These are phyloP conservation scores for Drosophila barbarae DNA, from an alignment of 2,888 invertebrate genomes.

Conservation along the genomic window DNA sequence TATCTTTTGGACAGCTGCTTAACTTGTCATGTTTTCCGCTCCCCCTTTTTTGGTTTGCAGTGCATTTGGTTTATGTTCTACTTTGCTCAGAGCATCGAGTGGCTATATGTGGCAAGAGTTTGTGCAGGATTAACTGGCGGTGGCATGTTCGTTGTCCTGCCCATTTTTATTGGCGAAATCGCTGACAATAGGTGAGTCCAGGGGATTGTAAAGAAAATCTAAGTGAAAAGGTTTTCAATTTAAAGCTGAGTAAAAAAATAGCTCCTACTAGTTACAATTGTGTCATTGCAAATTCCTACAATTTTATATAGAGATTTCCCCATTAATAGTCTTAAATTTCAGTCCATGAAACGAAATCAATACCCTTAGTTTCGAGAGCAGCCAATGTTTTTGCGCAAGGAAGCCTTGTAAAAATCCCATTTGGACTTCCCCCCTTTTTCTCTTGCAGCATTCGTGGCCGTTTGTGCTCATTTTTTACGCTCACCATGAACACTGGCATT, in stretches of 20 bases:
- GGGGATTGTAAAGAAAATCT: neutral
- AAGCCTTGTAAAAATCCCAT: neutral
- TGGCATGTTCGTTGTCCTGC: slow-evolving; percentile 72
- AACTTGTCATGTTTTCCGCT: neutral
- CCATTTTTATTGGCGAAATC: slow-evolving; percentile 78
- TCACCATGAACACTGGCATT: slow-evolving; percentile 63
- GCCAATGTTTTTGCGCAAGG: neutral
- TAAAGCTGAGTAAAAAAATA: neutral
- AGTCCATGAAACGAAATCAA: neutral
- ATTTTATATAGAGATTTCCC: neutral
- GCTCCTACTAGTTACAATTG: too few relatives aligned
- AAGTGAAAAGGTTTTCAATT: neutral
- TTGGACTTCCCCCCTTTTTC: neutral
- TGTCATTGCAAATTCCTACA: too few relatives aligned
- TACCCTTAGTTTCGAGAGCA: neutral
- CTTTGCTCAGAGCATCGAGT: slow-evolving; percentile 69
- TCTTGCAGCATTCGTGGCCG: slow-evolving; percentile 73
- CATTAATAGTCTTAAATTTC: neutral
- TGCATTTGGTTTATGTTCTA: slow-evolving; percentile 74
- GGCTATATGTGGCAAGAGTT: slow-evolving; percentile 75
- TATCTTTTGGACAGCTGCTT: neutral
- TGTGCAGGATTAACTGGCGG: slow-evolving; percentile 77
- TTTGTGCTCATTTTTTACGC: slow-evolving; percentile 66
- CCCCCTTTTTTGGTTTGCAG: slow-evolving; percentile 42
- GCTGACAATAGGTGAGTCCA: slow-evolving; percentile 74